These are phyloP conservation scores for Triplophysa rosa DNA, from an alignment of 2,113 vertebrate species.

Conservation along the genomic window DNA sequence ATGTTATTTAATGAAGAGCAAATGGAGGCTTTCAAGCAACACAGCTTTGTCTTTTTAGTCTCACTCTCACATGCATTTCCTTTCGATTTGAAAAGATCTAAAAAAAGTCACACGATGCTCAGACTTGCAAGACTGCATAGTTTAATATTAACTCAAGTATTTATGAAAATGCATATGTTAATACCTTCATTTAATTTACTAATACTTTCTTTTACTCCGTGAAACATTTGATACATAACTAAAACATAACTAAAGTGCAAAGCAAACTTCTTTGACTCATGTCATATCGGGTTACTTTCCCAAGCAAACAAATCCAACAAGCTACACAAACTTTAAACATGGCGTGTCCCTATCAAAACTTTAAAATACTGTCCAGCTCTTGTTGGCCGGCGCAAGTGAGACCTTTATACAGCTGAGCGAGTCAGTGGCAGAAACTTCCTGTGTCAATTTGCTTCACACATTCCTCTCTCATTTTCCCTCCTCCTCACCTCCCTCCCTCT, in stretches of 20 bases:
- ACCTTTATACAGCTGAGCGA: slow-evolving; percentile 63
- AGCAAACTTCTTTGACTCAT: neutral
- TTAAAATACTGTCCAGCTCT: slow-evolving; percentile 4
- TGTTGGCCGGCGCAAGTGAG: slow-evolving; percentile 40
- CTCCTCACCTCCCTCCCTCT: slow-evolving; percentile 58
- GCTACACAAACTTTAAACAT: neutral
- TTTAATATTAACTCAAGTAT: neutral
- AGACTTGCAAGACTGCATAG: neutral
- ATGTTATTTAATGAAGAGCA: too few species aligned
- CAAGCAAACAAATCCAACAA: slow-evolving; percentile 7
- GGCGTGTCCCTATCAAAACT: slow-evolving; percentile 4
- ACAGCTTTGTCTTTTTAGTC: too few species aligned
- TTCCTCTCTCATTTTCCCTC: slow-evolving; percentile 67
- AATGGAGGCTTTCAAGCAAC: too few species aligned
- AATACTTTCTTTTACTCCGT: neutral
- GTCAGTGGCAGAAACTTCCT: slow-evolving; percentile 70
- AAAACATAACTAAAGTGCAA: neutral
- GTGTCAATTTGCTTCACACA: slow-evolving; percentile 73
- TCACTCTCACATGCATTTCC: too few species aligned
- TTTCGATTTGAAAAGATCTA: too few species aligned
- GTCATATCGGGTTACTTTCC: slow-evolving; percentile 13
- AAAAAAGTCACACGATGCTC: too few species aligned
- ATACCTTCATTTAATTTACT: neutral
- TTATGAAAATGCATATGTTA: too few species aligned
- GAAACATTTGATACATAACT: too few species aligned